Base-by-base conservation (phyloP, 92 coral and sea anemone species). In the Epizoanthus scotinus region DNA sequence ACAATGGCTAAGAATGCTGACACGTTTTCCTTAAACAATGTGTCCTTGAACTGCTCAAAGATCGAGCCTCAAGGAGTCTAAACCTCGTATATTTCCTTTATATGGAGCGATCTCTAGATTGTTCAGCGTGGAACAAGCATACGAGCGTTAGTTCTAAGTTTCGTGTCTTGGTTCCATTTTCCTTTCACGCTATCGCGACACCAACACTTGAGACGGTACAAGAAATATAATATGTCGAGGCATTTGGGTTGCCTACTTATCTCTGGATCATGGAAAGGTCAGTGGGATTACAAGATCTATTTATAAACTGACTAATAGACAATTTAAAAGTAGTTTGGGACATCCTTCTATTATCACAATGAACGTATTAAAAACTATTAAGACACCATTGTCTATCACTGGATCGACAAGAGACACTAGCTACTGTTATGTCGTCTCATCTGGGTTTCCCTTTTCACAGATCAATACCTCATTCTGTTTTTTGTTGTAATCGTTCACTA, bases 131-230 rank as follows among this genome's bases (percentile, higher is more conserved):
- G 38, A 0, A 75, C 38, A 12, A 8, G 26, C 3, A 13, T 75
- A 21, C 17, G 0, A 31, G 5, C 27, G 17, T 38, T 75, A 18
- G 17, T 75, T 75, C 40, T n/a, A 15, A 24, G 36, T 75, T 75
- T 75, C 81, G 81, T 75, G 81, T 59, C 25, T n/a, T 75, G 18
- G 66, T 60, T 75, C 36, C 68, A 60, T 36, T 75, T 75, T 75
- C 68, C 25, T 24, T 75, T 75, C 81, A 59, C 26, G 57, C 68
- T 67, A 75, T 58, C 38, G 81, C 56, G 81, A 75, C 81, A 75
- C 34, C 21, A 17, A 34, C 66, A 75, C 81, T 75, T 75, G 81
- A 75, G 68, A 75, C 66, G 54, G 59, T 9, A 50, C 22, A 24
- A 15, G 40, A 71, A 71, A 71, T 52, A 12, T 60, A 59, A 38